Conservation (phyloP, 2,888 invertebrate species). For the Lepidocyrtoides sp. region DNA sequence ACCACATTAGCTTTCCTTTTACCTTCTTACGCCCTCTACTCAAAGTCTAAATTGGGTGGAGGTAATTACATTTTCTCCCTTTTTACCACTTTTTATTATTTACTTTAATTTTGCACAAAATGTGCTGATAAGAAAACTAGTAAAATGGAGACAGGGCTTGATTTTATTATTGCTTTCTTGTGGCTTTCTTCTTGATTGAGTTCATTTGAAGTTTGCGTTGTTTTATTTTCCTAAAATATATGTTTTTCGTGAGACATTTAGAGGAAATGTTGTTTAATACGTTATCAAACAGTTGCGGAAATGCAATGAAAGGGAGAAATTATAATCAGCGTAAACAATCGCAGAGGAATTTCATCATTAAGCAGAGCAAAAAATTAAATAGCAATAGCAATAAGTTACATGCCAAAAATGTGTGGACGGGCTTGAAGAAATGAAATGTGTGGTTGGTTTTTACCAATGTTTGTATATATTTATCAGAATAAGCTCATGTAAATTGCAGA, state of each 20-base stretch:
- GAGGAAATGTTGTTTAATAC: too few species aligned
- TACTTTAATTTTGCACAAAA: not conserved
- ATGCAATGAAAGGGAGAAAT: slow-evolving; percentile 7
- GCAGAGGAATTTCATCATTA: not conserved
- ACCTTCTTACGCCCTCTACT: too few species aligned
- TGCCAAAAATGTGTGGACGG: not conserved
- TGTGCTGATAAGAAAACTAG: not conserved
- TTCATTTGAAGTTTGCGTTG: too few species aligned
- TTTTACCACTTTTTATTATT: not conserved
- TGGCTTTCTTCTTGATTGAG: not conserved
- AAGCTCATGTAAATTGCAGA: too few species aligned
- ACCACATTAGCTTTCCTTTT: slow-evolving; percentile 4
- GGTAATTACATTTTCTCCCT: not conserved
- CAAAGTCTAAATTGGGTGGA: too few species aligned
- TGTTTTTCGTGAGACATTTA: not conserved
- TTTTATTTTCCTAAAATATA: too few species aligned
- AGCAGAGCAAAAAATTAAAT: slow-evolving; percentile 8
- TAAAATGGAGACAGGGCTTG: not conserved
- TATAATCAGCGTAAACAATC: slow-evolving; percentile 2
- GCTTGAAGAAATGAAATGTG: not conserved
- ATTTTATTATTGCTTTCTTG: not conserved
- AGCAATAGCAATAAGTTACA: not conserved
- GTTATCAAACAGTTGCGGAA: not conserved
- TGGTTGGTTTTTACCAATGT: too few species aligned
- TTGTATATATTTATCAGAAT: too few species aligned